phyloP scores from a whole-genome alignment of 2,888 invertebrate species.

The Agriotes lineatus region DNA sequence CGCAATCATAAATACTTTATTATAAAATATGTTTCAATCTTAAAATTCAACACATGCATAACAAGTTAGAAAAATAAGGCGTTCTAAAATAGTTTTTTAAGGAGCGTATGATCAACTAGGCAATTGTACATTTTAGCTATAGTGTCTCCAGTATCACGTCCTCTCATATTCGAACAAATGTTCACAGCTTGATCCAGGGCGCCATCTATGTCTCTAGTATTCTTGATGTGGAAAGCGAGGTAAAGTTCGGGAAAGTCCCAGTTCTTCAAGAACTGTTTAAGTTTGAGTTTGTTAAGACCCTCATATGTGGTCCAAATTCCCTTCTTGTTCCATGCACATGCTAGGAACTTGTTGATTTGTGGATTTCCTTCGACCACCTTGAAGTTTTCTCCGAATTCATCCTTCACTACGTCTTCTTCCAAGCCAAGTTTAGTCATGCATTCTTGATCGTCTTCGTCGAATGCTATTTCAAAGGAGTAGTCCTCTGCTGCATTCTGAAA shows the following conservation, averaged over 20 bases:
- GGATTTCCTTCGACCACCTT: conserved; percentile 16
- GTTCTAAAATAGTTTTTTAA: too few relatives aligned
- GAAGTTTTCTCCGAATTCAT: conserved; percentile 1
- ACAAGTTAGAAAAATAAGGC: too few relatives aligned
- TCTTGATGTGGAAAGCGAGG: background rate
- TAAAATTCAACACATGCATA: too few relatives aligned
- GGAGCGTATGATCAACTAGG: background rate
- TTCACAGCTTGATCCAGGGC: background rate
- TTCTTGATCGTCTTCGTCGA: background rate
- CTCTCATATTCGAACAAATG: background rate
- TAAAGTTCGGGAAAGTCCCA: conserved; percentile 13
- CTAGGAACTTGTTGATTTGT: background rate
- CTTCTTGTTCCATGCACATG: background rate
- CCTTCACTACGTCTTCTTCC: background rate
- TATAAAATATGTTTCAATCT: too few relatives aligned
- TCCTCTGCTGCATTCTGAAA: conserved; percentile 1
- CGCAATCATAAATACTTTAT: too few relatives aligned
- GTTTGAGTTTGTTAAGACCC: background rate
- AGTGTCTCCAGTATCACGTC: background rate
- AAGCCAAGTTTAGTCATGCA: conserved; percentile 8
- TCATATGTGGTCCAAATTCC: background rate
- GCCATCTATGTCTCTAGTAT: background rate
- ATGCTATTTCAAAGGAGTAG: background rate
- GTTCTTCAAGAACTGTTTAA: background rate
- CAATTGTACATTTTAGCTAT: background rate